Evolutionary conservation across 2,797 vertebrate genomes (phyloP).

Genomic region (Spinus pinus): DNA sequence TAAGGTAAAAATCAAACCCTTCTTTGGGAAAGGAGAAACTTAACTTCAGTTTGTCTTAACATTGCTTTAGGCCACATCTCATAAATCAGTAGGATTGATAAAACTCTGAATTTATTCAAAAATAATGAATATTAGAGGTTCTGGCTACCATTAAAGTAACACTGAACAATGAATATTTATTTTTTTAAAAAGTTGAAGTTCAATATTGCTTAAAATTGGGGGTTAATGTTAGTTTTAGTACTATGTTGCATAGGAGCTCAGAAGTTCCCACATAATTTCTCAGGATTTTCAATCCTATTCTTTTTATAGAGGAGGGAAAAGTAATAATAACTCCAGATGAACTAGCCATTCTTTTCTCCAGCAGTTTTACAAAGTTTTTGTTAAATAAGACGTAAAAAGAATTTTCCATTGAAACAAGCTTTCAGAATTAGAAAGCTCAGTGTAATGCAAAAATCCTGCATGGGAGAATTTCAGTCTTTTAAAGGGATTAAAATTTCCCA

Average conservation of each 20-base stretch:
- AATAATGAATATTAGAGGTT: background rate
- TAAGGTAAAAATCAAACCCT: background rate
- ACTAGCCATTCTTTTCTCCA: background rate
- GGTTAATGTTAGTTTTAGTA: background rate
- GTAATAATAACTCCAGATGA: background rate
- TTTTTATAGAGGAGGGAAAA: background rate
- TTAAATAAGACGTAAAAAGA: background rate
- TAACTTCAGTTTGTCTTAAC: background rate
- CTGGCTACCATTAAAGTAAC: background rate
- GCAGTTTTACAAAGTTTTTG: background rate
- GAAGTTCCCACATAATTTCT: background rate
- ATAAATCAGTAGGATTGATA: background rate
- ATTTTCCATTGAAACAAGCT: background rate
- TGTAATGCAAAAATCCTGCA: background rate
- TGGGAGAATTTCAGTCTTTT: background rate
- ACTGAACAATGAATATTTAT: background rate
- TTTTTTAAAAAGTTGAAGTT: background rate
- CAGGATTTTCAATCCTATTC: background rate
- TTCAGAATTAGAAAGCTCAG: background rate
- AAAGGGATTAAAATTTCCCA: background rate
- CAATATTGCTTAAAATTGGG: background rate
- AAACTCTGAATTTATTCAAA: background rate
- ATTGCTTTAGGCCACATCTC: background rate
- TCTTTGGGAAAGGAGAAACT: background rate
- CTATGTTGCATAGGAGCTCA: background rate